Conservation (phyloP, 2,113 vertebrate genomes). For the Progne subis region DNA sequence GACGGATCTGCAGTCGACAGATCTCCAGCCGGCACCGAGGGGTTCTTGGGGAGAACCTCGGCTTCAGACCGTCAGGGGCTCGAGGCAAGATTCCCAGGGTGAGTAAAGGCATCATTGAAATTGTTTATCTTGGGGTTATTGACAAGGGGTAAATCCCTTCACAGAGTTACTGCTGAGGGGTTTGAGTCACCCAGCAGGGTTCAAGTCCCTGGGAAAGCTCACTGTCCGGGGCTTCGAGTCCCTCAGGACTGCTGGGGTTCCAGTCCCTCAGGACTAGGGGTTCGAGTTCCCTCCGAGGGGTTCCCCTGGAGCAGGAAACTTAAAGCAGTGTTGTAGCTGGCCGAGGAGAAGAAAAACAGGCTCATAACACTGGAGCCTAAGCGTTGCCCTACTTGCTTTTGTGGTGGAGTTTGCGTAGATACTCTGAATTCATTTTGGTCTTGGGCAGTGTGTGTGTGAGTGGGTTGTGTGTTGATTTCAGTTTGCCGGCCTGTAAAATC, state of each 20-base stretch:
- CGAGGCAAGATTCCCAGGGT: neutral
- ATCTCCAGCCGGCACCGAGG: neutral
- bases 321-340: neutral
- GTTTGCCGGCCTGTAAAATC: neutral
- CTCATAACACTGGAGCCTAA: neutral
- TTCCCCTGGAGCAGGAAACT: neutral
- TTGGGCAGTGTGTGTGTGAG: fast-evolving
- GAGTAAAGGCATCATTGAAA: neutral
- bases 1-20: neutral
- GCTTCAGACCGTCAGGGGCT: neutral
- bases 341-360: neutral
- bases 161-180: neutral
- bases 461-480: neutral
- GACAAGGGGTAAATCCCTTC: neutral
- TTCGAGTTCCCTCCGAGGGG: neutral
- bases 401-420: neutral
- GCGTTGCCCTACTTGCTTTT: neutral
- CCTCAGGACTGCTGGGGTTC: neutral
- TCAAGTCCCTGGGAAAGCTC: neutral
- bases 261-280: neutral
- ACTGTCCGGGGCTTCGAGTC: fast-evolving
- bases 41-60: neutral
- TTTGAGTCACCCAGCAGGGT: neutral
- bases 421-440: neutral
- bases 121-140: neutral